Conservation (phyloP, 2,888 invertebrate species). For the Plusia festucae region DNA sequence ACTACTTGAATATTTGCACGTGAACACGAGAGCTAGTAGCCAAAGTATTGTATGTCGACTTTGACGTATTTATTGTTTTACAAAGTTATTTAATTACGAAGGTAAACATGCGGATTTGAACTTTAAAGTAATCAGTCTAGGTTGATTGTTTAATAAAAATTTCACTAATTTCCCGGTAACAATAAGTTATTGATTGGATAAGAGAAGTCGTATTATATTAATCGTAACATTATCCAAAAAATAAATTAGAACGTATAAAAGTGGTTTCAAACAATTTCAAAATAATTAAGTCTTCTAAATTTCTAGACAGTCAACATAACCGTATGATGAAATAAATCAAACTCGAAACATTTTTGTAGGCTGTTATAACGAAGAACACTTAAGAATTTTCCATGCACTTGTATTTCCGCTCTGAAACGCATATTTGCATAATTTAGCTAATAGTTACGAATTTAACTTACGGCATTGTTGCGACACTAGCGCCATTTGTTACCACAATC, state of each 20-base stretch:
- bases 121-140: not conserved
- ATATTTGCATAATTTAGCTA: constrained; percentile 51
- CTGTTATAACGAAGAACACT: constrained; percentile 21
- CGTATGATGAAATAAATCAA: not conserved
- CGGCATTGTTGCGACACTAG: constrained; percentile 47
- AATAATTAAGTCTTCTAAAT: not conserved
- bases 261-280: not conserved
- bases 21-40: constrained; percentile 42
- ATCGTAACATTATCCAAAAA: not conserved
- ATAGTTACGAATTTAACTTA: constrained; percentile 49
- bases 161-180: not conserved
- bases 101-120: not conserved
- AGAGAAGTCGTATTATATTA: no score
- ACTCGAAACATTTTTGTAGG: not conserved
- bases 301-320: not conserved
- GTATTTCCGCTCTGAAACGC: constrained; percentile 58
- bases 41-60: constrained; percentile 19
- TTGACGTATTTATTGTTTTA: constrained; percentile 44
- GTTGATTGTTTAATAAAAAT: not conserved
- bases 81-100: not conserved
- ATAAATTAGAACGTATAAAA: not conserved
- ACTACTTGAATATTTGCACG: constrained; percentile 52
- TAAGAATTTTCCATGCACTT: constrained; percentile 49
- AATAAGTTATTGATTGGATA: no score
- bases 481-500: constrained; percentile 32